These are phyloP conservation scores for Mylabris phalerata DNA, from an alignment of 1,140 invertebrate species.

Conservation along the genomic window DNA sequence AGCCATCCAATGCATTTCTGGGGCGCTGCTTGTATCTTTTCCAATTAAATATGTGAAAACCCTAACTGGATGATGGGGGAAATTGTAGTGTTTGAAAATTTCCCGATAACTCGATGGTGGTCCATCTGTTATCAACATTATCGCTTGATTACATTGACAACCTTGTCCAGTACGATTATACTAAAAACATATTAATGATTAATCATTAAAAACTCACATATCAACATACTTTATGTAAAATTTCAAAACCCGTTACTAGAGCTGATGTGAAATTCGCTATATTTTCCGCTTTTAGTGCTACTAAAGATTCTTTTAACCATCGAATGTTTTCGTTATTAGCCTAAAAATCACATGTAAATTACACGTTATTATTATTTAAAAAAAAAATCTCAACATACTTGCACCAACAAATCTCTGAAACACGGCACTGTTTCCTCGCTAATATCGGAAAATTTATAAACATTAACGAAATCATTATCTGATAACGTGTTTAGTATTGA, in stretches of 20 bases:
- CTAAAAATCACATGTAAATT: conserved; percentile 39
- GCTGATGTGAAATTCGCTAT: conserved; percentile 92
- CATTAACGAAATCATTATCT: conserved; percentile 94
- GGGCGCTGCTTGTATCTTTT: conserved; percentile 76
- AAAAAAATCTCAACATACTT: conserved; percentile 46
- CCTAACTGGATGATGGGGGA: conserved; percentile 82
- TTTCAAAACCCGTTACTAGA: conserved; percentile 83
- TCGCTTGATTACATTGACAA: conserved; percentile 94
- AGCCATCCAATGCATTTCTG: conserved; percentile 87
- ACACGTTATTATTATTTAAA: too few species aligned
- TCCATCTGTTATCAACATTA: conserved; percentile 92
- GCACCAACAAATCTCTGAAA: conserved; percentile 80
- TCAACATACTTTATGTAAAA: conserved; percentile 70
- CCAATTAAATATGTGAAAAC: conserved; percentile 97
- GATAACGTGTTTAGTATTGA: conserved; percentile 90
- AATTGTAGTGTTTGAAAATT: conserved; percentile 79
- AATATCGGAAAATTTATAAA: conserved; percentile 74
- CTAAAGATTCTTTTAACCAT: conserved; percentile 70
- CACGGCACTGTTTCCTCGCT: conserved; percentile 74
- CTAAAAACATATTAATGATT: conserved; percentile 41
- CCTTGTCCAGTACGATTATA: conserved; percentile 76
- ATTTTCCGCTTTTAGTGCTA: conserved; percentile 59
- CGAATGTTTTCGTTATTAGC: conserved; percentile 82
- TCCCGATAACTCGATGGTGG: conserved; percentile 63
- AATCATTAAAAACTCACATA: not conserved